A percentile compares a stretch with the other conserved stretches of the same genome.
These are phyloP conservation scores for Myiothlypis coronata DNA, from an alignment of 2,797 vertebrate genomes.

Conservation along the genomic window DNA sequence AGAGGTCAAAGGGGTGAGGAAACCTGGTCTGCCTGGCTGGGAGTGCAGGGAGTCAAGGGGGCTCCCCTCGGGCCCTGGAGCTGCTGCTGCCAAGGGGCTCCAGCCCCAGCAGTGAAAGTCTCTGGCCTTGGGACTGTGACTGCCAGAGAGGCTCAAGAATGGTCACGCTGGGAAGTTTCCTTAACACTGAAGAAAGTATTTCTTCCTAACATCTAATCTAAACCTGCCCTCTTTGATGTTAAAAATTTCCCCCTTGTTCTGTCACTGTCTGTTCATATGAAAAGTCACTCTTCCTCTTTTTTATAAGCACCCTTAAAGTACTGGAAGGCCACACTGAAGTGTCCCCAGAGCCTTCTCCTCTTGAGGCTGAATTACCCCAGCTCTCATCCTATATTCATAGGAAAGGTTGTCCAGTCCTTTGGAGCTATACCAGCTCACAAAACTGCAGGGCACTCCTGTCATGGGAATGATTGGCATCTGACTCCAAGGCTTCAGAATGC, in stretches of 20 bases:
- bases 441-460: too few relatives aligned
- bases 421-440: background rate
- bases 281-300: background rate
- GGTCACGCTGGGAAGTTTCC: background rate
- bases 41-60: background rate
- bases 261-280: background rate
- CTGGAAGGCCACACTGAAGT: background rate
- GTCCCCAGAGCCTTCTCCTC: background rate
- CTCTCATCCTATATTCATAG: background rate
- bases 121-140: background rate
- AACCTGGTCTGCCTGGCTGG: background rate
- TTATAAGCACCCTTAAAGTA: background rate
- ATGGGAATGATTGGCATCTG: too few relatives aligned
- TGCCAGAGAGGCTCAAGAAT: background rate
- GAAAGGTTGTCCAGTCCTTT: background rate
- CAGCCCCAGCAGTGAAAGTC: background rate
- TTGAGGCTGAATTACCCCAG: background rate
- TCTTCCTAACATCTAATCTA: background rate
- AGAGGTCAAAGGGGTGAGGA: rapidly evolving
- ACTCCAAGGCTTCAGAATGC: too few relatives aligned
- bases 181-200: background rate
- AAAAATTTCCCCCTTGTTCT: background rate
- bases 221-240: background rate
- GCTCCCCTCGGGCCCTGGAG: background rate
- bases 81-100: background rate